Evolutionary conservation across 2,797 vertebrate genomes (phyloP).

Genomic region (Anguilla obscura): DNA sequence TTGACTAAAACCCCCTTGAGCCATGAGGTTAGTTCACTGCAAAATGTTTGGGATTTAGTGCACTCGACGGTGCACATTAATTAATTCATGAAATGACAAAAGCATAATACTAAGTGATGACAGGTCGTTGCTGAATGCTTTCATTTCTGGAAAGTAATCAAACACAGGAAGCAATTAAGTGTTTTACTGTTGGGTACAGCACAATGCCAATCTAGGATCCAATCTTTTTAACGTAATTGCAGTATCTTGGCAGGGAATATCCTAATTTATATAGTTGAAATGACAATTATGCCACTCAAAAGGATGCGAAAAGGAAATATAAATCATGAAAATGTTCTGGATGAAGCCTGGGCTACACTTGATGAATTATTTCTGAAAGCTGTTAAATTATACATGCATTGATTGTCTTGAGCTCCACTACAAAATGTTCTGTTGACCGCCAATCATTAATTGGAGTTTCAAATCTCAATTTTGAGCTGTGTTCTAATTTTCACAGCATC

Average conservation of each 20-base stretch:
- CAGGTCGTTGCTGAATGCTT: conserved; percentile 23
- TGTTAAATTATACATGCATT: not conserved
- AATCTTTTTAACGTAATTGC: not conserved
- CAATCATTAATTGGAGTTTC: not conserved
- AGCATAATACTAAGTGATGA: conserved; percentile 28
- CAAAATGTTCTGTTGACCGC: not conserved
- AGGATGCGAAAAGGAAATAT: not conserved
- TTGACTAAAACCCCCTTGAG: not conserved
- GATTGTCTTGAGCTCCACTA: not conserved
- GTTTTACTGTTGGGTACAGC: not conserved
- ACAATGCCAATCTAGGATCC: not conserved
- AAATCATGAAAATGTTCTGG: not conserved
- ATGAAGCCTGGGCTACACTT: not conserved
- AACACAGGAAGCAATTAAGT: not conserved
- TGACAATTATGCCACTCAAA: not conserved
- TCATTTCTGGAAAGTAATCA: not conserved
- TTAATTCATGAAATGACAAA: conserved; percentile 21
- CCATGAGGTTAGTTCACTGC: not conserved
- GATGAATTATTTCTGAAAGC: not conserved
- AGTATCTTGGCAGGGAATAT: not conserved
- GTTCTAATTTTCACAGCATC: not conserved
- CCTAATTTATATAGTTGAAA: not conserved
- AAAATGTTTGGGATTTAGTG: not conserved
- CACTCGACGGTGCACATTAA: conserved; percentile 13
- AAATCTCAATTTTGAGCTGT: not conserved